A percentile compares a stretch with the other conserved stretches of the same genome.
Conservation (phyloP, 2,888 invertebrate genomes). For the Epirrhoe tristata region DNA sequence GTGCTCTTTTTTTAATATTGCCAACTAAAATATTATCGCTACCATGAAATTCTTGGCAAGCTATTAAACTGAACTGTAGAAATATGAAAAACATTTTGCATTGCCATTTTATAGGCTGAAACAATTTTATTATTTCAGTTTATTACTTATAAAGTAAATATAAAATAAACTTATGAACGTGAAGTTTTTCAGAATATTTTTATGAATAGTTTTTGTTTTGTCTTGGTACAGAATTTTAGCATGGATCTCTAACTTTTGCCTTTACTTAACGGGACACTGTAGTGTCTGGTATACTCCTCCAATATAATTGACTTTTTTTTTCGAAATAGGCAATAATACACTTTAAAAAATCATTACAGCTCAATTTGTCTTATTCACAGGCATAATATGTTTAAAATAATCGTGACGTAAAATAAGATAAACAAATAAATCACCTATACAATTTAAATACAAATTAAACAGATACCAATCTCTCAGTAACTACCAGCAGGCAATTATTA, state of each 20-base stretch:
- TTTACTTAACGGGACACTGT: too few relatives aligned
- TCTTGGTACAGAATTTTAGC: too few relatives aligned
- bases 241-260: too few relatives aligned
- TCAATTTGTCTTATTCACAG: too few relatives aligned
- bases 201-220: not conserved
- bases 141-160: conserved; percentile 5
- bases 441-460: conserved; percentile 40
- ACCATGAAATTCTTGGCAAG: conserved; percentile 28
- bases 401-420: conserved; percentile 10
- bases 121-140: not conserved
- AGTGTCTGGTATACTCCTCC: too few relatives aligned
- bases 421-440: conserved; percentile 32
- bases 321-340: too few relatives aligned
- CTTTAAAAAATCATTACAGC: too few relatives aligned
- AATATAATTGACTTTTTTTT: too few relatives aligned
- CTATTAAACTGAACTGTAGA: conserved; percentile 28
- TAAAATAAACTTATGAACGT: not conserved
- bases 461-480: conserved; percentile 41
- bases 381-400: not conserved
- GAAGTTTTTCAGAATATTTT: not conserved
- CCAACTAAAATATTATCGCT: conserved; percentile 32
- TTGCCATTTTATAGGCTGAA: not conserved
- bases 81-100: conserved; percentile 29
- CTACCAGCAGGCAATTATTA: conserved; percentile 22
- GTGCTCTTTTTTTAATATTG: conserved; percentile 37